Conservation (phyloP, 1,140 invertebrate species). For the Scaptomyza pallida region DNA sequence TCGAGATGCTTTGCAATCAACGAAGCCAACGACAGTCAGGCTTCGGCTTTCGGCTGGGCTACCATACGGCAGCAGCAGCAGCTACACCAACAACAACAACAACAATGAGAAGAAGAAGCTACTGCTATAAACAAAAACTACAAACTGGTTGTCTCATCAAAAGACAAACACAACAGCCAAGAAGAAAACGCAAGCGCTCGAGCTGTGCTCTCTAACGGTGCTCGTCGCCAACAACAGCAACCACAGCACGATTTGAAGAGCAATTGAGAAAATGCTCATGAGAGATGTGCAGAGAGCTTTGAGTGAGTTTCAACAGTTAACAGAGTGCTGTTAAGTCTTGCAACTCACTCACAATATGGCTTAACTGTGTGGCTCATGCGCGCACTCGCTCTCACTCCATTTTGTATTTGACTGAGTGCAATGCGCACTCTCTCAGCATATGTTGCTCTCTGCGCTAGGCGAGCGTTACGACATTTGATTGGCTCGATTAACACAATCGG, state of each 20-base stretch:
- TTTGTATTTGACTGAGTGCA: conserved; percentile 50
- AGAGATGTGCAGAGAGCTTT: conserved; percentile 20
- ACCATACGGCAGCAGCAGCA: conserved; percentile 46
- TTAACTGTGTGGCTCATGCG: neutral
- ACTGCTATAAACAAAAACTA: conserved; percentile 78
- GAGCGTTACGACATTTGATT: conserved; percentile 80
- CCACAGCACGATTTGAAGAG: conserved; percentile 9
- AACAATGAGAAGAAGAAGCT: conserved; percentile 44
- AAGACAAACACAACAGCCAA: conserved; percentile 58
- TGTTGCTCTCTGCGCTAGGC: conserved; percentile 23
- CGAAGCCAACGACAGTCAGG: conserved; percentile 48
- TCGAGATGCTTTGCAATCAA: conserved; percentile 71
- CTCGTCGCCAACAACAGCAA: conserved; percentile 23
- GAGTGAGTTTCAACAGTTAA: conserved; percentile 64
- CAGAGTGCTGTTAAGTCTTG: conserved; percentile 10
- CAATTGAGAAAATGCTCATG: conserved; percentile 15
- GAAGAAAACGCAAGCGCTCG: conserved; percentile 47
- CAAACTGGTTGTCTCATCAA: conserved; percentile 72
- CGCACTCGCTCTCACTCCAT: conserved; percentile 56
- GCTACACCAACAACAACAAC: conserved; percentile 31
- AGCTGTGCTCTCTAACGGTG: conserved; percentile 68
- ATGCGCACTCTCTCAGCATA: conserved; percentile 7
- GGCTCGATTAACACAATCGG: conserved; percentile 84
- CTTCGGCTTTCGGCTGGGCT: conserved; percentile 44
- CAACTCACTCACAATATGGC: conserved; percentile 1